phyloP scores from a whole-genome alignment of 2,113 vertebrate species.

The Xiphias gladius region DNA sequence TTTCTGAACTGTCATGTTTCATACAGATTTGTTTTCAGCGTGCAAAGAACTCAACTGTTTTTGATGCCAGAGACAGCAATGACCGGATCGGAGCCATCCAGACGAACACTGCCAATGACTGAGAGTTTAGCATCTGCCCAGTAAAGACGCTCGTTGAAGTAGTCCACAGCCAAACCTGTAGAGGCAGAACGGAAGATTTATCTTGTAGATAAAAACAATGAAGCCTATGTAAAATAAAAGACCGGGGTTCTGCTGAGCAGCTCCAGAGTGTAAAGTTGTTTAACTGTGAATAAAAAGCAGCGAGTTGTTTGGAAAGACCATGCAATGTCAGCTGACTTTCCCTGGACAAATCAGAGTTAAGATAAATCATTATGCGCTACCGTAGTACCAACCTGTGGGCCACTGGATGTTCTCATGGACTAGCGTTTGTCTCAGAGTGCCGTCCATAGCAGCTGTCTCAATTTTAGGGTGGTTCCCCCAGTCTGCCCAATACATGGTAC shows the following conservation, averaged over 20 bases:
- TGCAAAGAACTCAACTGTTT: constrained; percentile 85
- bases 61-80: constrained; percentile 90
- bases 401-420: constrained; percentile 98
- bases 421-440: constrained; percentile 93
- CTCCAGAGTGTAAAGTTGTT: background rate
- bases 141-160: constrained; percentile 96
- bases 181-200: background rate
- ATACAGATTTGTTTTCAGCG: background rate
- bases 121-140: constrained; percentile 98
- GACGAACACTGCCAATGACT: constrained; percentile 93
- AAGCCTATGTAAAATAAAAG: background rate
- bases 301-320: background rate
- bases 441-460: constrained; percentile 97
- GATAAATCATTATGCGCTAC: background rate
- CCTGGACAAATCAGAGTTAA: background rate
- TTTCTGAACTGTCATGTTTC: background rate
- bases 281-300: background rate
- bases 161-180: constrained; percentile 94
- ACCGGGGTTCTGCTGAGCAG: background rate
- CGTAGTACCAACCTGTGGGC: constrained; percentile 88
- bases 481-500: constrained; percentile 99
- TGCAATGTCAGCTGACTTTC: background rate
- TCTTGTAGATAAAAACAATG: constrained; percentile 2
- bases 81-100: constrained; percentile 93
- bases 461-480: constrained; percentile 99